A percentile compares a stretch with the other conserved stretches of the same genome.
These are phyloP conservation scores for Drosophila melanica DNA, from an alignment of 1,140 invertebrate genomes.

Conservation along the genomic window DNA sequence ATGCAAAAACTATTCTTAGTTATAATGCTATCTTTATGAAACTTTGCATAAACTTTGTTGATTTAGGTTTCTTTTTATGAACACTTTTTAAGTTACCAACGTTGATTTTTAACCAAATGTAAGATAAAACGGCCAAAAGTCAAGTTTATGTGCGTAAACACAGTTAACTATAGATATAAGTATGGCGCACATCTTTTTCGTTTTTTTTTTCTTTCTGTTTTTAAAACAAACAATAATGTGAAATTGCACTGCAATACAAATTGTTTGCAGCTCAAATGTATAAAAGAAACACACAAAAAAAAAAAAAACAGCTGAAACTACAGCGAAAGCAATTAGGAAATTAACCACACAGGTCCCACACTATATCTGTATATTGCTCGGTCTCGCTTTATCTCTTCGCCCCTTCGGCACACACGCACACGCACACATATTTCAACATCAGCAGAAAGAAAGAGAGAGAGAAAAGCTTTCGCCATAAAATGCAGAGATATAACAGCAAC, in stretches of 20 bases:
- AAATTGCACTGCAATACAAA: conserved; percentile 9
- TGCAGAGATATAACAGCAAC: conserved; percentile 20
- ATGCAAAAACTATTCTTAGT: no score
- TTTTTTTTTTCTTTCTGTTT: no score
- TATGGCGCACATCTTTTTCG: no score
- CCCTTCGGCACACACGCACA: not conserved
- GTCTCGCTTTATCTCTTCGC: not conserved
- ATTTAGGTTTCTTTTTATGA: no score
- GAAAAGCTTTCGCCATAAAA: conserved; percentile 20
- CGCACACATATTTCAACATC: conserved; percentile 16
- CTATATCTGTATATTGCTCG: not conserved
- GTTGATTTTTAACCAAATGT: no score
- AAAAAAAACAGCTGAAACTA: conserved; percentile 11
- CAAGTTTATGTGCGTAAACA: no score
- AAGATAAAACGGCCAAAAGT: no score
- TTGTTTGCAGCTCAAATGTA: not conserved
- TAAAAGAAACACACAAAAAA: not conserved
- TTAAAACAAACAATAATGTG: not conserved
- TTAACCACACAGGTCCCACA: conserved; percentile 12
- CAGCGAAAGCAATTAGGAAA: conserved; percentile 36
- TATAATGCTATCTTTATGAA: no score
- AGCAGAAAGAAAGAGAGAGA: conserved; percentile 17
- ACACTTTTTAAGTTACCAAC: no score
- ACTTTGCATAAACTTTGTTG: no score
- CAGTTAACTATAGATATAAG: no score